A percentile compares a stretch with the other conserved stretches of the same genome.
These are phyloP conservation scores for Artemia franciscana DNA, from an alignment of 1,140 invertebrate species.

Conservation along the genomic window DNA sequence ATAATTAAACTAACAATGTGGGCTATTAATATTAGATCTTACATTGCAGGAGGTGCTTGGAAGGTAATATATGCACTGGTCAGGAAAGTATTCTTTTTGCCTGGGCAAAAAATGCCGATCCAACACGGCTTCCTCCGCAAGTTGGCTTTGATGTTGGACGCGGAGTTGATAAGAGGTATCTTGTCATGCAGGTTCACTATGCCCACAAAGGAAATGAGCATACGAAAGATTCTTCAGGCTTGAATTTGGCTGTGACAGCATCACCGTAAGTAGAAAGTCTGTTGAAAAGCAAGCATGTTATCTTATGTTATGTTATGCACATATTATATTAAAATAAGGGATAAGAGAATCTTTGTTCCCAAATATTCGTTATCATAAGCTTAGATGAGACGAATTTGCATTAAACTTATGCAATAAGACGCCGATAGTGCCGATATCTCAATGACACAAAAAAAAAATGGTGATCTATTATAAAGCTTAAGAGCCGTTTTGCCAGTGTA, in stretches of 20 bases:
- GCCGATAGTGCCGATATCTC: no score
- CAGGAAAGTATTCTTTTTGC: slow-evolving; percentile 30
- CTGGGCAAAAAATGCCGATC: slow-evolving; percentile 37
- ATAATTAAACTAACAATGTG: no score
- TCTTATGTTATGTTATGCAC: no score
- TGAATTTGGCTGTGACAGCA: neutral
- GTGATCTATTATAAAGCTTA: no score
- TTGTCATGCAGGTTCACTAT: slow-evolving; percentile 29
- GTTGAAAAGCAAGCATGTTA: no score
- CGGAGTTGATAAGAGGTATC: slow-evolving; percentile 22
- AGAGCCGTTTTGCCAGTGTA: no score
- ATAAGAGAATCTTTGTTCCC: no score
- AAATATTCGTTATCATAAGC: no score
- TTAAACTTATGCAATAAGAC: no score
- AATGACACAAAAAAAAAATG: no score
- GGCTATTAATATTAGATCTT: neutral
- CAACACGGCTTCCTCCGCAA: slow-evolving; percentile 26
- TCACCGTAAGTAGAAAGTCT: neutral
- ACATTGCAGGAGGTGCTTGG: neutral
- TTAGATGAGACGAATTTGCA: no score
- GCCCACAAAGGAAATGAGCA: slow-evolving; percentile 11
- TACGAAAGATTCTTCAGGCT: neutral
- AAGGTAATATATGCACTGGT: slow-evolving; percentile 14
- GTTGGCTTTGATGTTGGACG: slow-evolving; percentile 32
- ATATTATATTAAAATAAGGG: no score